phyloP scores from a whole-genome alignment of 1,140 invertebrate species.

The Laupala kohalensis region DNA sequence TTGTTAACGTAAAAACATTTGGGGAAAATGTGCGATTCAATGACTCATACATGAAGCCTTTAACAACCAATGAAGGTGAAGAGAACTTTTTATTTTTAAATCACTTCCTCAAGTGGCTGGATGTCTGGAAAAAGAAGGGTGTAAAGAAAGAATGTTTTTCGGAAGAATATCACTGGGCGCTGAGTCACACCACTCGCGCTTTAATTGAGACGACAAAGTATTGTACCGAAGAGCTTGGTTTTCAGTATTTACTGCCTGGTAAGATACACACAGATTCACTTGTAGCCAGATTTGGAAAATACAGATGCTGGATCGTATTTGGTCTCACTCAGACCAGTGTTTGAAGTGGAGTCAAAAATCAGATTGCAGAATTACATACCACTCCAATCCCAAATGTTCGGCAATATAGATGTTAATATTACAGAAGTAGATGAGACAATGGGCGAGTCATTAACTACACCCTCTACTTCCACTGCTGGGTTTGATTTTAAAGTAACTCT shows the following conservation, averaged over 20 bases:
- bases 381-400: background rate
- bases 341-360: slow-evolving; percentile 2
- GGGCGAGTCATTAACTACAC: background rate
- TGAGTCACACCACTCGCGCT: background rate
- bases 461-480: background rate
- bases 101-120: background rate
- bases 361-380: background rate
- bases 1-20: no score
- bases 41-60: background rate
- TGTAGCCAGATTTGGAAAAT: slow-evolving; percentile 2
- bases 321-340: background rate
- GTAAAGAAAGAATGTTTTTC: background rate
- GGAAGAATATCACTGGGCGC: background rate
- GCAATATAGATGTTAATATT: background rate
- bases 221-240: background rate
- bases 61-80: background rate
- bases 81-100: background rate
- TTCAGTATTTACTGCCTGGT: background rate
- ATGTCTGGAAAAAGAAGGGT: background rate
- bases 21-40: no score
- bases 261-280: slow-evolving; percentile 6
- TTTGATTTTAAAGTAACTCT: background rate
- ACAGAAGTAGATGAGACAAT: no score
- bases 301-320: background rate
- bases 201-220: background rate